Conservation (phyloP, 2,113 vertebrate genomes). For the Chauna torquata region DNA sequence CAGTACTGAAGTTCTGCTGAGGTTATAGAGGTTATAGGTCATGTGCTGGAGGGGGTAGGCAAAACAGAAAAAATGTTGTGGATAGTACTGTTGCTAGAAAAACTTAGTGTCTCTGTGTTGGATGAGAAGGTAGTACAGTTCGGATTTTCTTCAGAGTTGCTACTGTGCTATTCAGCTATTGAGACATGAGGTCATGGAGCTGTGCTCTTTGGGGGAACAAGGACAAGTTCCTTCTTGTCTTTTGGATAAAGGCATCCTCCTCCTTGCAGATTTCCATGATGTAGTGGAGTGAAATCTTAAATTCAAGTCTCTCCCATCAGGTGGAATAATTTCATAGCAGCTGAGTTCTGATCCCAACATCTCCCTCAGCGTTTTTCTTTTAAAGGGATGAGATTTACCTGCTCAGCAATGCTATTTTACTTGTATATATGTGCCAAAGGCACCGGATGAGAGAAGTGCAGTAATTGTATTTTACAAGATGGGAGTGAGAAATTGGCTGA, state of each 20-base stretch:
- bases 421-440: not conserved
- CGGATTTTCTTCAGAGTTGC: not conserved
- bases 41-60: not conserved
- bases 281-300: not conserved
- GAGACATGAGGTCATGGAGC: not conserved
- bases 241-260: not conserved
- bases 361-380: not conserved
- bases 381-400: not conserved
- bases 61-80: not conserved
- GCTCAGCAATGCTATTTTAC: not conserved
- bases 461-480: not conserved
- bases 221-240: not conserved
- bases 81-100: not conserved
- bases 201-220: not conserved
- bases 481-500: not conserved
- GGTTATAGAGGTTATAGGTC: not conserved
- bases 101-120: not conserved
- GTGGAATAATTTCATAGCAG: not conserved
- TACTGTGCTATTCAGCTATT: not conserved
- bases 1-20: not conserved
- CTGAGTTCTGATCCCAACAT: not conserved
- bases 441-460: not conserved
- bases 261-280: not conserved
- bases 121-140: not conserved
- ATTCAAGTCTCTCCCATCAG: not conserved